These are phyloP conservation scores for Lasius platythorax DNA, from an alignment of 2,888 invertebrate genomes.

Conservation along the genomic window DNA sequence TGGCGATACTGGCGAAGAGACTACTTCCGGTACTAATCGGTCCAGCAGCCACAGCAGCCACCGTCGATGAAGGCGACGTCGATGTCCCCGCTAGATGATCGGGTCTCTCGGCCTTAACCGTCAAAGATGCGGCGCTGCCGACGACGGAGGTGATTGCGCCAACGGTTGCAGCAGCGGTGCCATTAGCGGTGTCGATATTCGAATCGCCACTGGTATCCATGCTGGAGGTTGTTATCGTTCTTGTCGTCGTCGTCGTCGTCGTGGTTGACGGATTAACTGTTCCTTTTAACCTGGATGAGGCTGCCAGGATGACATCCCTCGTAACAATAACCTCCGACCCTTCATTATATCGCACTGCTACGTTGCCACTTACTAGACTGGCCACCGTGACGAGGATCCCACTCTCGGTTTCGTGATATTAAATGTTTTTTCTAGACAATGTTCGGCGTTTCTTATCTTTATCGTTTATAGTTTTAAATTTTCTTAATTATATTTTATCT, in stretches of 20 bases:
- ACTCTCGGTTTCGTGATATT: slow-evolving; percentile 45
- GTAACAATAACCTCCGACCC: slow-evolving; percentile 87
- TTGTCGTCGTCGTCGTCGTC: slow-evolving; percentile 1
- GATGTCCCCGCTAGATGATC: slow-evolving; percentile 85
- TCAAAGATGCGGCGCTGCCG: slow-evolving; percentile 70
- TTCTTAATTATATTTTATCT: slow-evolving; percentile 10
- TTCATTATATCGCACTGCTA: slow-evolving; percentile 85
- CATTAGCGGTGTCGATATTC: slow-evolving; percentile 80
- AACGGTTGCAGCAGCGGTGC: slow-evolving; percentile 51
- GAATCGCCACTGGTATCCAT: slow-evolving; percentile 77
- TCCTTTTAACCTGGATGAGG: slow-evolving; percentile 86
- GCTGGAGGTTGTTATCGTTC: slow-evolving; percentile 69
- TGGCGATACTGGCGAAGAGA: slow-evolving; percentile 84
- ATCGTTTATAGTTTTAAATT: neutral
- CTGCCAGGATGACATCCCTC: slow-evolving; percentile 83
- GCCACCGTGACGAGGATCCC: slow-evolving; percentile 82
- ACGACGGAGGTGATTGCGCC: slow-evolving; percentile 69
- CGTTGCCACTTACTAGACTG: slow-evolving; percentile 84
- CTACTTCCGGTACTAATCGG: slow-evolving; percentile 79
- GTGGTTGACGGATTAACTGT: slow-evolving; percentile 76
- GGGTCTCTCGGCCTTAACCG: slow-evolving; percentile 86
- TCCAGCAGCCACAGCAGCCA: slow-evolving; percentile 82
- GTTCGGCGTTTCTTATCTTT: neutral
- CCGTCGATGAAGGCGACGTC: slow-evolving; percentile 82
- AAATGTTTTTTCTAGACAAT: neutral